These are phyloP conservation scores for Monopterus albus DNA, from an alignment of 2,113 vertebrate genomes.

Conservation along the genomic window DNA sequence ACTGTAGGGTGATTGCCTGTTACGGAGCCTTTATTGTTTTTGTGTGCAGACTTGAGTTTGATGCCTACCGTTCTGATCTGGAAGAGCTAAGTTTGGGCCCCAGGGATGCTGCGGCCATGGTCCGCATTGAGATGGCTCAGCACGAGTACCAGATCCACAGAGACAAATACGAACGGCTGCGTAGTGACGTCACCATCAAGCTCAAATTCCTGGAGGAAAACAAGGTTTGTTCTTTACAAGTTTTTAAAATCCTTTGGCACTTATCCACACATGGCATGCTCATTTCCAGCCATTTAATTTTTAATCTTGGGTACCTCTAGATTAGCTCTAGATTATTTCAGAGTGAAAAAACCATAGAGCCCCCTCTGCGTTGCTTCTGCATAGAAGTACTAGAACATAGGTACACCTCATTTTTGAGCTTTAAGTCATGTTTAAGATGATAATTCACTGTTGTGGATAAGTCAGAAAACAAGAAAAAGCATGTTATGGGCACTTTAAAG, in stretches of 20 bases:
- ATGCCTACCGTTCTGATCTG: constrained; percentile 95
- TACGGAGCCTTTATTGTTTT: neutral
- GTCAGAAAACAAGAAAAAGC: too few species aligned
- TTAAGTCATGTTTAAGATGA: too few species aligned
- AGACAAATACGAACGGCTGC: constrained; percentile 94
- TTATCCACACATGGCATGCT: too few species aligned
- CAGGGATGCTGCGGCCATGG: constrained; percentile 87
- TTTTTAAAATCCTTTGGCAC: neutral
- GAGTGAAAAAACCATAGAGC: too few species aligned
- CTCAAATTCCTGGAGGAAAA: constrained; percentile 98
- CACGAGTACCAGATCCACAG: constrained; percentile 93
- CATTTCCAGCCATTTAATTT: too few species aligned
- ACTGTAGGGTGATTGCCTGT: neutral
- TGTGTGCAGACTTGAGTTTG: constrained; percentile 90
- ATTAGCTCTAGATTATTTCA: too few species aligned
- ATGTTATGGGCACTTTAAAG: too few species aligned
- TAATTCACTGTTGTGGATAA: too few species aligned
- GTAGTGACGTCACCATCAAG: constrained; percentile 95
- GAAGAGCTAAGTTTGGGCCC: constrained; percentile 96
- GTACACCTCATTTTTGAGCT: too few species aligned
- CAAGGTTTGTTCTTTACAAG: constrained; percentile 83
- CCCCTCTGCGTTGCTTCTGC: too few species aligned
- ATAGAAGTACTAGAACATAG: too few species aligned
- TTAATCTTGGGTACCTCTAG: too few species aligned
- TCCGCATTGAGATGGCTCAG: constrained; percentile 91